These are phyloP conservation scores for Edolisoma coerulescens DNA, from an alignment of 2,113 vertebrate species.

Conservation along the genomic window DNA sequence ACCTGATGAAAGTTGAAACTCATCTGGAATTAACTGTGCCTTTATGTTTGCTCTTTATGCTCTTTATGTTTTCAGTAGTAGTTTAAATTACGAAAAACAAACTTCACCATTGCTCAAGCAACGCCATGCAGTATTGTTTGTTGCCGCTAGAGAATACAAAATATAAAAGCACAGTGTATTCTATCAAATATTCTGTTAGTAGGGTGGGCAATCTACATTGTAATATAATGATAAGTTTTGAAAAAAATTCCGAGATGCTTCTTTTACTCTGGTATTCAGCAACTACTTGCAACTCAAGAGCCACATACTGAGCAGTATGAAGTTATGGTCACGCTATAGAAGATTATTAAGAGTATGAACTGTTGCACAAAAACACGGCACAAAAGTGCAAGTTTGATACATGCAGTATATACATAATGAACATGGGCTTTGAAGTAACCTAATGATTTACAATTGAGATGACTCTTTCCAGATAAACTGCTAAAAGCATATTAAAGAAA, in stretches of 20 bases:
- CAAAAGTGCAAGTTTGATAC: slow-evolving; percentile 58
- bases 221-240: slow-evolving; percentile 45
- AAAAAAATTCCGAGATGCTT: slow-evolving; percentile 49
- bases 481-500: slow-evolving; percentile 63
- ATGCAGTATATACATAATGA: slow-evolving; percentile 32
- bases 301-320: slow-evolving; percentile 75
- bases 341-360: slow-evolving; percentile 52
- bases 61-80: slow-evolving; percentile 62
- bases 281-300: slow-evolving; percentile 61
- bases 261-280: slow-evolving; percentile 58
- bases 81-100: slow-evolving; percentile 62
- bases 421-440: slow-evolving; percentile 47
- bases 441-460: slow-evolving; percentile 56
- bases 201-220: slow-evolving; percentile 8
- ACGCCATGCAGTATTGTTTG: slow-evolving; percentile 67
- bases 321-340: slow-evolving; percentile 61
- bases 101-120: slow-evolving; percentile 70
- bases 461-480: slow-evolving; percentile 50
- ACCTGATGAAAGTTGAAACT: slow-evolving; percentile 62
- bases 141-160: slow-evolving; percentile 69
- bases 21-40: slow-evolving; percentile 69
- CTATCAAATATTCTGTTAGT: slow-evolving; percentile 50
- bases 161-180: slow-evolving; percentile 79
- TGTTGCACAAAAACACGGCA: slow-evolving; percentile 50
- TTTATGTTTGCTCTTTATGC: slow-evolving; percentile 73